phyloP scores from a whole-genome alignment of 92 coral and sea anemone species.

The Epizoanthus rinbou region DNA sequence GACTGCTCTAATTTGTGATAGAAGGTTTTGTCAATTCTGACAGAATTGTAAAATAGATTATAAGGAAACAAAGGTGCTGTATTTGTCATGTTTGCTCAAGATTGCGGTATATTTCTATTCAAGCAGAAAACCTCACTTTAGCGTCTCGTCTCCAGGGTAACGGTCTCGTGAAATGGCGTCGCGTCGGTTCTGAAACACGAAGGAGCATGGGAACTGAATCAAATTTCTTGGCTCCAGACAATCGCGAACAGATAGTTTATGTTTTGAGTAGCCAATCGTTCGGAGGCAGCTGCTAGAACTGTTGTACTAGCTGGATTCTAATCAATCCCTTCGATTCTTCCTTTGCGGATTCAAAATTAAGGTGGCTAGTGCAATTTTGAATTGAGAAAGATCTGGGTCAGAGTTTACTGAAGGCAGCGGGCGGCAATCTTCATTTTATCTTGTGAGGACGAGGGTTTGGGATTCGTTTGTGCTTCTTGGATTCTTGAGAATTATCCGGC shows the following conservation, averaged over 20 bases:
- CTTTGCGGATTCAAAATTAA: not conserved
- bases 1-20: conserved; percentile 17
- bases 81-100: conserved; percentile 48
- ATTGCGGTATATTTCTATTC: conserved; percentile 34
- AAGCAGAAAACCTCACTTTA: conserved; percentile 23
- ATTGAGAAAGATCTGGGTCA: conserved; percentile 45
- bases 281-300: not conserved
- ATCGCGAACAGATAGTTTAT: conserved; percentile 48
- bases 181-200: conserved; percentile 83
- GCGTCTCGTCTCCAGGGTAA: conserved; percentile 89
- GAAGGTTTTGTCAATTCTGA: conserved; percentile 19
- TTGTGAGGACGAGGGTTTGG: conserved; percentile 27
- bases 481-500: not conserved
- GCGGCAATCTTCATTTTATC: too few species aligned
- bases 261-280: conserved; percentile 50
- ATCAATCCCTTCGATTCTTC: not conserved
- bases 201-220: conserved; percentile 49
- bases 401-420: conserved; percentile 6
- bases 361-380: conserved; percentile 16
- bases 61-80: conserved; percentile 32
- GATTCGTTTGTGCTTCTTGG: not conserved
- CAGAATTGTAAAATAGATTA: conserved; percentile 40
- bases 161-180: conserved; percentile 81
- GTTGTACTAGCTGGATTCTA: not conserved
- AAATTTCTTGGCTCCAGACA: not conserved